Evolutionary conservation across 2,888 invertebrate species (phyloP).

Genomic region (Drosophila multiciliata): DNA sequence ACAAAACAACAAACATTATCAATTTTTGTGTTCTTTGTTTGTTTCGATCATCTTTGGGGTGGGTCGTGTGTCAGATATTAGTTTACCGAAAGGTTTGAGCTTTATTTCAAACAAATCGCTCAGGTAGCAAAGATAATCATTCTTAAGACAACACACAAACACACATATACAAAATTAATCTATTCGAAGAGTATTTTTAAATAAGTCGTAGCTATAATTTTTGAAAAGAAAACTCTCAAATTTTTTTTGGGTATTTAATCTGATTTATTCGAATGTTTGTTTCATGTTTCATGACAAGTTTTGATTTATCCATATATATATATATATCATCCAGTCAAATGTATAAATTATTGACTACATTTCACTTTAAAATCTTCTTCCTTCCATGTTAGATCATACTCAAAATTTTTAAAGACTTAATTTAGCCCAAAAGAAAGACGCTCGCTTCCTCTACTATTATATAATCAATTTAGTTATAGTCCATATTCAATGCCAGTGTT

Average conservation of each 20-base stretch:
- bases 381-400: conserved; percentile 17
- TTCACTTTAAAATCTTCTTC: neutral
- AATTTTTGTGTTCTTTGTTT: conserved; percentile 2
- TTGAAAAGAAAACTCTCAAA: conserved; percentile 4
- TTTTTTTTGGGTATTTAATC: conserved; percentile 19
- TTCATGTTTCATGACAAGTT: conserved; percentile 14
- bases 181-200: conserved; percentile 14
- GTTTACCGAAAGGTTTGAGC: neutral
- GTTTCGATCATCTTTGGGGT: conserved; percentile 5
- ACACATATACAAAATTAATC: conserved; percentile 10
- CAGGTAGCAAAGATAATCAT: conserved; percentile 33
- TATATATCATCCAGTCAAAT: neutral
- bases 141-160: conserved; percentile 18
- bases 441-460: conserved; percentile 54
- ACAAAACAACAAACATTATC: neutral
- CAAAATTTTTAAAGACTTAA: conserved; percentile 23
- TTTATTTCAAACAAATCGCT: conserved; percentile 21
- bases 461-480: conserved; percentile 36
- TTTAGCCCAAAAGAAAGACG: conserved; percentile 23
- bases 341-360: neutral
- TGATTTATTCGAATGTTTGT: conserved; percentile 19
- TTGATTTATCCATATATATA: neutral
- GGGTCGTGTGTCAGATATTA: neutral
- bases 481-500: conserved; percentile 45
- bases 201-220: conserved; percentile 4